Evolutionary conservation across 2,888 invertebrate genomes (phyloP).

Genomic region (Drosophila limbata): DNA sequence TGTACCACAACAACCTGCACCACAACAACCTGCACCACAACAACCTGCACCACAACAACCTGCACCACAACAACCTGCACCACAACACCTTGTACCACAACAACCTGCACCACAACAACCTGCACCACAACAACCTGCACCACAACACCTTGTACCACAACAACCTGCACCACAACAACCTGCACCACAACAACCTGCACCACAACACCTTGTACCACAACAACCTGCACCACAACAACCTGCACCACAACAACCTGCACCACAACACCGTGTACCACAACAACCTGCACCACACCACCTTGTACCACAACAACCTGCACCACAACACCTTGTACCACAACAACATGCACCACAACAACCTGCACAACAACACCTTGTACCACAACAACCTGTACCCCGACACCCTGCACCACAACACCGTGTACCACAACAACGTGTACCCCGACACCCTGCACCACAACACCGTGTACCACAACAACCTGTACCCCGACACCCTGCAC

Average conservation of each 20-base stretch:
- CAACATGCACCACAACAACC: background rate
- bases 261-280: background rate
- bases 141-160: background rate
- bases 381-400: background rate
- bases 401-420: background rate
- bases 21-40: background rate
- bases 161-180: conserved; percentile 1
- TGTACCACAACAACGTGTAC: background rate
- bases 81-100: background rate
- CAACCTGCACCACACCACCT: background rate
- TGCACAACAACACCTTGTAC: background rate
- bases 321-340: conserved; percentile 8
- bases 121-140: background rate
- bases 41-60: background rate
- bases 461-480: background rate
- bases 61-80: conserved; percentile 1
- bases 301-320: conserved; percentile 20
- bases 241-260: background rate
- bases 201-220: conserved; percentile 3
- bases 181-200: background rate
- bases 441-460: background rate
- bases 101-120: conserved; percentile 6
- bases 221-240: conserved; percentile 2
- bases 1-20: conserved; percentile 3
- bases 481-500: background rate